Conservation (phyloP, 2,888 invertebrate species). For the Hylaea fasciaria region DNA sequence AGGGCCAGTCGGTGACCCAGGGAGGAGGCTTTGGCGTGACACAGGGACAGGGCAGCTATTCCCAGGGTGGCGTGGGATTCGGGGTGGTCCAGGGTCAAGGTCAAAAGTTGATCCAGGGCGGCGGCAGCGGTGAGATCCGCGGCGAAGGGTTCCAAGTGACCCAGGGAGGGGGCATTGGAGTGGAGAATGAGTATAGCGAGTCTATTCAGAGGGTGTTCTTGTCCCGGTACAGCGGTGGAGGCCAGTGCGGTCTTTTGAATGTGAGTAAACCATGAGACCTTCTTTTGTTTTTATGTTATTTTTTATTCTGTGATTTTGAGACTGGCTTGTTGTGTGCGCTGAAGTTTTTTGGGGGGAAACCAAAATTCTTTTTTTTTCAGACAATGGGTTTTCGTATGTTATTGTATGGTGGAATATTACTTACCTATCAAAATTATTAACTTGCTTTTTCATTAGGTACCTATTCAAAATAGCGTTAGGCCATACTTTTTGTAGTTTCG, state of each 20-base stretch:
- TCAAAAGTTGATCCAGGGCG: slow-evolving; percentile 40
- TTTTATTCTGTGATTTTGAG: background rate
- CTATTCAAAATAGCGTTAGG: too few relatives aligned
- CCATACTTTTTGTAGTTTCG: too few relatives aligned
- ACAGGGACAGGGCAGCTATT: slow-evolving; percentile 38
- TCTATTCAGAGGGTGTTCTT: slow-evolving; percentile 66
- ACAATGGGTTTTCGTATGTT: too few relatives aligned
- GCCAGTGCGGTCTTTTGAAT: slow-evolving; percentile 71
- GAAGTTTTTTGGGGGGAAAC: too few relatives aligned
- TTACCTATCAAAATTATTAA: too few relatives aligned
- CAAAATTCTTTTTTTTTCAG: too few relatives aligned
- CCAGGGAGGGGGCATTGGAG: slow-evolving; percentile 43
- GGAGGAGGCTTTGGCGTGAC: slow-evolving; percentile 27
- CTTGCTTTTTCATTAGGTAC: too few relatives aligned
- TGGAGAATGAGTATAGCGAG: slow-evolving; percentile 65
- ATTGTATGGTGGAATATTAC: too few relatives aligned
- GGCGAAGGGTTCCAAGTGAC: slow-evolving; percentile 41
- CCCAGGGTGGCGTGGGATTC: slow-evolving; percentile 22
- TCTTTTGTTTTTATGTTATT: background rate
- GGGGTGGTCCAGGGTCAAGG: slow-evolving; percentile 41
- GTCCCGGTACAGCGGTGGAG: slow-evolving; percentile 60
- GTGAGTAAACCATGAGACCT: slow-evolving; percentile 57
- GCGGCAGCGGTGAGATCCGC: slow-evolving; percentile 35
- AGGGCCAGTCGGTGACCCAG: slow-evolving; percentile 28
- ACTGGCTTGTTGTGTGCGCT: too few relatives aligned